Evolutionary conservation across 64 coral and sea anemone genomes (phyloP), one percentile per base, ranked within the genome.

Genomic region (Anthopleura sola): DNA sequence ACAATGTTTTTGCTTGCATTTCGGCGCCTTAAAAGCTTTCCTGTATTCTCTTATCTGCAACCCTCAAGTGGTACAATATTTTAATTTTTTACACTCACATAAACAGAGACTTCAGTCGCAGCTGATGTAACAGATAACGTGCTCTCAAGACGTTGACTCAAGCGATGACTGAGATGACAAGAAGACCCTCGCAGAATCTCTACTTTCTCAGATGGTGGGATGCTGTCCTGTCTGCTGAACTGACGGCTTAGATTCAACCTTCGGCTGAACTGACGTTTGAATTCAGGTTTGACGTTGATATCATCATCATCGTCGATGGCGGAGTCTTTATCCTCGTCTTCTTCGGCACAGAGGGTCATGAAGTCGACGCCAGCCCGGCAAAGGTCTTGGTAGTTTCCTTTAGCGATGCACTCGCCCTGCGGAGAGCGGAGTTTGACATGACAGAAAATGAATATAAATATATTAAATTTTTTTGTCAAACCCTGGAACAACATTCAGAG

Each of bases 301-400:
- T 79, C 88, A 29, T 50, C 55, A 17, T 88, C 82, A 50, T 53
- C 86, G 56, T 94, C 93, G 78, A 85, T 60, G 33, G 44, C 88
- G 7, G 85, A 87, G 33, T 94, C 84, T 49, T 94, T 88, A 26
- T 94, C 88, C 5, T 94, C 78, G 56, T 90, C 88, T 77, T 94
- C 88, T 32, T 79, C 49, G 58, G 58, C 23, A 19, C 88, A 82
- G 18, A 87, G 81, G 18, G 93, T 82, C 85, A 94, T 91, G 36
- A 94, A 94, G 40, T 91, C 88, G 71, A 94, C 23, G 75, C 89
- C 69, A 26, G 84, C 83, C 71, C 87, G 86, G 37, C 86, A 91
- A 28, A 95, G 93, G 36, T 95, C 93, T 29, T 95, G 89, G 44
- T 91, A 95, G 50, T 79, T 95, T 18, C 86, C 82, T 21, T 87